These are phyloP conservation scores for Palloptera scutellata DNA, from an alignment of 2,888 invertebrate genomes.

Conservation along the genomic window DNA sequence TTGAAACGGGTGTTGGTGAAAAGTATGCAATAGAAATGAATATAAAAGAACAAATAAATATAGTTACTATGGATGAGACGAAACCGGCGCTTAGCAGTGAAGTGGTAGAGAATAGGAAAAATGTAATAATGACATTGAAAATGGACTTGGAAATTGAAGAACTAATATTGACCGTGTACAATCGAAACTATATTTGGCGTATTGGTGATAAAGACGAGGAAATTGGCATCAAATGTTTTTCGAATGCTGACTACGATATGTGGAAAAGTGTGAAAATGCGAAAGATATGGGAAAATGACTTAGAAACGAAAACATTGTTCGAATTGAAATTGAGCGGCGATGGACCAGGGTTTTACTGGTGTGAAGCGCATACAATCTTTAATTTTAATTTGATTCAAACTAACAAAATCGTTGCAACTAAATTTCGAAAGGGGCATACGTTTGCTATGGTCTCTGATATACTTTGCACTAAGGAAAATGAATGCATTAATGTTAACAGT, in stretches of 20 bases:
- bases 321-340: conserved; percentile 66
- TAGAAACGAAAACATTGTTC: conserved; percentile 62
- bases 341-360: conserved; percentile 72
- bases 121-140: conserved; percentile 47
- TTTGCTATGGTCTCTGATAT: conserved; percentile 56
- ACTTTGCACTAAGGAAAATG: conserved; percentile 41
- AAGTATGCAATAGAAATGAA: conserved; percentile 45
- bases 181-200: conserved; percentile 68
- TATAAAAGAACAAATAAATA: conserved; percentile 37
- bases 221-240: conserved; percentile 70
- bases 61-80: conserved; percentile 26
- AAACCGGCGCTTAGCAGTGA: conserved; percentile 43
- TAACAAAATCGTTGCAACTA: conserved; percentile 66
- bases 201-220: conserved; percentile 50
- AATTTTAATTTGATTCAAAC: conserved; percentile 67
- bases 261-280: conserved; percentile 65
- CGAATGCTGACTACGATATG: conserved; percentile 68
- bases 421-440: conserved; percentile 50
- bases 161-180: conserved; percentile 67
- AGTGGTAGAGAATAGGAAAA: conserved; percentile 27
- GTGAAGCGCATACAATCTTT: conserved; percentile 68
- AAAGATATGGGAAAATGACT: conserved; percentile 52
- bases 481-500: conserved; percentile 36
- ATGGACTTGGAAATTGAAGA: conserved; percentile 38
- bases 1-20: conserved; percentile 27